phyloP scores from a whole-genome alignment of 2,797 vertebrate genomes.

The Cyclopterus lumpus region DNA sequence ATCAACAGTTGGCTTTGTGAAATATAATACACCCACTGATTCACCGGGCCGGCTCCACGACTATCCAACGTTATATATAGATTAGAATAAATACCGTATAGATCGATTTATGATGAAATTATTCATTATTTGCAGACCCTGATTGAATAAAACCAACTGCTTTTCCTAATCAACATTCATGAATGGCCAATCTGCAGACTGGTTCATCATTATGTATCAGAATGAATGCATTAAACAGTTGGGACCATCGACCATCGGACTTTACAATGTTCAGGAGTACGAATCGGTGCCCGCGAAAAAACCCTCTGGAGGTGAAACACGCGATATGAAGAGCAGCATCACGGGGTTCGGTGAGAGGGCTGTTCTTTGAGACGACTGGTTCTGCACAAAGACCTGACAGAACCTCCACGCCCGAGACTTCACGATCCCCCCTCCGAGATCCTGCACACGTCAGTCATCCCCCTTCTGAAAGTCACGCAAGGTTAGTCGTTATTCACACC shows the following conservation, averaged over 20 bases:
- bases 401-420: neutral
- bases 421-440: constrained; percentile 4
- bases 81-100: neutral
- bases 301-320: constrained; percentile 1
- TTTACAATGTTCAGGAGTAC: constrained; percentile 19
- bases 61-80: neutral
- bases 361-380: neutral
- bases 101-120: neutral
- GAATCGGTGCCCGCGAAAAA: constrained; percentile 1
- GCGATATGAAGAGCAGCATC: neutral
- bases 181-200: neutral
- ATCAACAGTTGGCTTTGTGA: neutral
- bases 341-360: neutral
- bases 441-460: constrained; percentile 32
- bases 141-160: neutral
- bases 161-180: neutral
- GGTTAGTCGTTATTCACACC: constrained; percentile 45
- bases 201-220: neutral
- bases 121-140: neutral
- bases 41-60: neutral
- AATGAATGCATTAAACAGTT: neutral
- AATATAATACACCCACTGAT: neutral
- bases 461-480: constrained; percentile 43
- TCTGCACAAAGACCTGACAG: constrained; percentile 6
- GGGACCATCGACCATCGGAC: neutral